These are phyloP conservation scores for Danionella dracula DNA, from an alignment of 2,797 vertebrate species.

Conservation along the genomic window DNA sequence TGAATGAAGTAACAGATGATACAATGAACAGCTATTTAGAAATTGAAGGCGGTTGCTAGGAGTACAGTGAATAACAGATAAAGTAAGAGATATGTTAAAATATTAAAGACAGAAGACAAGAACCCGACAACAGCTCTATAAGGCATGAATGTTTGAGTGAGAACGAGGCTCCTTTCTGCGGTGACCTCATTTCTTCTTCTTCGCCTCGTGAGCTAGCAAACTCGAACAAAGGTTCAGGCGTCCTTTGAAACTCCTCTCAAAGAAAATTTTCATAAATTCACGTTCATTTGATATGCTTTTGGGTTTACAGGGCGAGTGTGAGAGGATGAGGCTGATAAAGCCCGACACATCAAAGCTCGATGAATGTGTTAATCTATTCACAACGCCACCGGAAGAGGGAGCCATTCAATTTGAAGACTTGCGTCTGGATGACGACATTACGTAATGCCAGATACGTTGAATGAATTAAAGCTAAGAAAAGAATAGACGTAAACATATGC, in stretches of 20 bases:
- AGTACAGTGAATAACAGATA: no score
- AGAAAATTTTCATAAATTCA: neutral
- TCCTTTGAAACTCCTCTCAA: slow-evolving; percentile 2
- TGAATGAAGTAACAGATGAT: no score
- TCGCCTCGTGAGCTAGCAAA: neutral
- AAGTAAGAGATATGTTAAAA: slow-evolving; percentile 11
- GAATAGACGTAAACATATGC: slow-evolving; percentile 12
- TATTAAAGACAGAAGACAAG: slow-evolving; percentile 22
- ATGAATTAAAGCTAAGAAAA: slow-evolving; percentile 32
- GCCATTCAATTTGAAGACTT: slow-evolving; percentile 22
- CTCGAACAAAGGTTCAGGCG: neutral
- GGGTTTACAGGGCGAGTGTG: neutral
- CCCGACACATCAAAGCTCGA: slow-evolving; percentile 5
- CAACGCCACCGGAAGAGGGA: slow-evolving; percentile 17
- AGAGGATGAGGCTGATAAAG: neutral
- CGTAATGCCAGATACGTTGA: slow-evolving; percentile 33
- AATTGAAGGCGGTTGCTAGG: no score
- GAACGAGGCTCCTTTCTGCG: slow-evolving; percentile 2
- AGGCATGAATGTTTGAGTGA: neutral
- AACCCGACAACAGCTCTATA: neutral
- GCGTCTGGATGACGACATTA: neutral
- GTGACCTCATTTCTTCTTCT: slow-evolving; percentile 24
- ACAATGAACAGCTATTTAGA: no score
- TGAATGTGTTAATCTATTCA: neutral
- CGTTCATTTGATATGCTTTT: slow-evolving; percentile 4